phyloP scores from a whole-genome alignment of 1,140 invertebrate species.

The Lepidurus apus region DNA sequence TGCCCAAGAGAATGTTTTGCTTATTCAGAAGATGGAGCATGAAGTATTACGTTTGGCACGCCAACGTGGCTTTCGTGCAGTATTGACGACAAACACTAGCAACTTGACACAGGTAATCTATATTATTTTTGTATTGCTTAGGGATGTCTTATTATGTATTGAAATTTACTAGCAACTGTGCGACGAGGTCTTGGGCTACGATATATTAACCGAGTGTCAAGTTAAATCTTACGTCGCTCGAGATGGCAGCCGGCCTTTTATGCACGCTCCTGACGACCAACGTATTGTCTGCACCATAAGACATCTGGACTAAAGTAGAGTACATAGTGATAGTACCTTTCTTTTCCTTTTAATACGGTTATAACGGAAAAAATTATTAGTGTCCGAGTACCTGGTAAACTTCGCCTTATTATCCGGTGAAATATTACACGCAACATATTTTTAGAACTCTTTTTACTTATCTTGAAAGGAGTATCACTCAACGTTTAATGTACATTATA shows the following conservation, averaged over 20 bases:
- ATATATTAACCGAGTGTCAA: constrained; percentile 68
- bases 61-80: constrained; percentile 58
- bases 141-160: constrained; percentile 22
- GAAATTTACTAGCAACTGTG: constrained; percentile 63
- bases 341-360: background rate
- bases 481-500: too few relatives aligned
- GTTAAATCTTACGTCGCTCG: constrained; percentile 67
- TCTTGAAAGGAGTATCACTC: too few relatives aligned
- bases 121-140: background rate
- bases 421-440: too few relatives aligned
- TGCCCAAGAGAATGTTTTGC: constrained; percentile 64
- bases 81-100: constrained; percentile 80
- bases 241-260: constrained; percentile 66
- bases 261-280: constrained; percentile 64
- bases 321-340: background rate
- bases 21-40: constrained; percentile 70
- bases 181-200: constrained; percentile 69
- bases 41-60: constrained; percentile 61
- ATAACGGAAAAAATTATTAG: background rate
- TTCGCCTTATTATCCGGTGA: too few relatives aligned
- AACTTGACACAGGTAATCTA: constrained; percentile 66
- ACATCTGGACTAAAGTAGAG: background rate
- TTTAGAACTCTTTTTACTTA: too few relatives aligned
- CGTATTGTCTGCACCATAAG: constrained; percentile 32
- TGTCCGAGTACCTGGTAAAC: background rate